Evolutionary conservation across 2,888 invertebrate genomes (phyloP).

Genomic region (Silvanus unidentatus): DNA sequence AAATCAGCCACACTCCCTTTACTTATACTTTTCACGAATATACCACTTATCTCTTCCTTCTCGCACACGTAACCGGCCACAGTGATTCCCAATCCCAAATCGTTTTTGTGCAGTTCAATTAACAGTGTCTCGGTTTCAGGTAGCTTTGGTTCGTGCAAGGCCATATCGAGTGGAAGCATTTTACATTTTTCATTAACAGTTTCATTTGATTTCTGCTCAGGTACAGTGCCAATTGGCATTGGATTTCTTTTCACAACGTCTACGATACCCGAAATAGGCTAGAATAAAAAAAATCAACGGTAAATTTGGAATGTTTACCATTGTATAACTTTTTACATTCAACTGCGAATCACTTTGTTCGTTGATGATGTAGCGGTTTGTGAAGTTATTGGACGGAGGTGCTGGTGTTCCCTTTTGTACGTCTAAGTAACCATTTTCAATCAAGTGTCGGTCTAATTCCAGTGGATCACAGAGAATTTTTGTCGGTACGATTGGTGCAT

Average conservation of each 20-base stretch:
- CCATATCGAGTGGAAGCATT: conserved; percentile 52
- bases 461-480: conserved; percentile 77
- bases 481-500: conserved; percentile 81
- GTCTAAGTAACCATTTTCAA: conserved; percentile 58
- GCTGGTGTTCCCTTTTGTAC: conserved; percentile 38
- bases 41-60: conserved; percentile 97
- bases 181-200: conserved; percentile 27
- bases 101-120: conserved; percentile 86
- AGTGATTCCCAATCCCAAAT: conserved; percentile 88
- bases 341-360: conserved; percentile 50
- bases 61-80: conserved; percentile 97
- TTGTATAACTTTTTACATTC: too few species aligned
- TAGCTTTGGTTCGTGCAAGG: conserved; percentile 56
- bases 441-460: conserved; percentile 68
- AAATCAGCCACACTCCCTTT: conserved; percentile 93
- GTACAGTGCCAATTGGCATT: conserved; percentile 44
- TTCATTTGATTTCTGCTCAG: conserved; percentile 14
- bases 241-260: conserved; percentile 59
- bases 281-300: conserved; percentile 17
- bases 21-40: conserved; percentile 97
- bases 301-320: conserved; percentile 15
- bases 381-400: conserved; percentile 36
- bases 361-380: conserved; percentile 46
- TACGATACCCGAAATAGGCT: conserved; percentile 60
- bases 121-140: conserved; percentile 89